Percentiles rank a stretch among this genome's conserved stretches.
phyloP scores from a whole-genome alignment of 2,113 vertebrate species.

The Silurus meridionalis region DNA sequence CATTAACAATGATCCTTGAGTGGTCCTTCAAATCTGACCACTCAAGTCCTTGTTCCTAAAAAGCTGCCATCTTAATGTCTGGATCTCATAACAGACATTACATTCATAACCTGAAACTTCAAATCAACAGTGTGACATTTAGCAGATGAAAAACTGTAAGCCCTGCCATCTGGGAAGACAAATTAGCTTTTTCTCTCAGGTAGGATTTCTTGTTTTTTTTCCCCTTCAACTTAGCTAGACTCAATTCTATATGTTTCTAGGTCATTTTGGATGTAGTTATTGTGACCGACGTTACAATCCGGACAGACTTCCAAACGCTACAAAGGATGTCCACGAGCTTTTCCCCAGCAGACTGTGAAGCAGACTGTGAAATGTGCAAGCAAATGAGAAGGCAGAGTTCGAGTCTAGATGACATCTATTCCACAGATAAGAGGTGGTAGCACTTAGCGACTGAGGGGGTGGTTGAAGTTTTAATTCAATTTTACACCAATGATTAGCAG shows the following conservation, averaged over 20 bases:
- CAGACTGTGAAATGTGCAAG: neutral
- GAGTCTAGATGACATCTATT: neutral
- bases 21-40: too few species aligned
- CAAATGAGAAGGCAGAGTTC: neutral
- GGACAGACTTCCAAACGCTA: neutral
- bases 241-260: neutral
- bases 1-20: too few species aligned
- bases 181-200: neutral
- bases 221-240: neutral
- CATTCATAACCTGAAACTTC: neutral
- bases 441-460: neutral
- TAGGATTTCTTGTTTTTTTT: neutral
- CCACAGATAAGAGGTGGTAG: neutral
- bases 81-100: neutral
- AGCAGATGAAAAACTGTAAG: neutral
- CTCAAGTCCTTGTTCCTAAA: conserved; percentile 4
- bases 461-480: neutral
- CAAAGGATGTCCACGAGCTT: neutral
- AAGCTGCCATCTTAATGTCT: neutral
- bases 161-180: neutral
- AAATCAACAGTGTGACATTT: conserved; percentile 9
- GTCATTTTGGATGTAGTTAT: neutral
- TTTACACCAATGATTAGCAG: neutral
- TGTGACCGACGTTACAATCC: neutral
- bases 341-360: neutral